Conservation (phyloP, 2,113 vertebrate genomes). For the Varanus salvator region DNA sequence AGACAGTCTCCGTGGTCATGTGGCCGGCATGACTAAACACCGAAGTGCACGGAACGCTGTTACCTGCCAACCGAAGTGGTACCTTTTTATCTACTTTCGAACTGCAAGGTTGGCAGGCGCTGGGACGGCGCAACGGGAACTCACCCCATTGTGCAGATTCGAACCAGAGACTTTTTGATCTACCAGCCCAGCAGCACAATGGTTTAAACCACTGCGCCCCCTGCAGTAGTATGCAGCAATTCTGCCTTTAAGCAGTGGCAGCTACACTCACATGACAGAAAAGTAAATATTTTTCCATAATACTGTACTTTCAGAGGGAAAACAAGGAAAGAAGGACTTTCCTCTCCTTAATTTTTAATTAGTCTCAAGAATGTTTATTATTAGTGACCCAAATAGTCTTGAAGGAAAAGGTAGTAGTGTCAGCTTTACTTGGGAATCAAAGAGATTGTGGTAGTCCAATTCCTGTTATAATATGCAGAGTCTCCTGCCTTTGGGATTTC, state of each 20-base stretch:
- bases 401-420: constrained; percentile 21
- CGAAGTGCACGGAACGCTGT: too few species aligned
- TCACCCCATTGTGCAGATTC: too few species aligned
- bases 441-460: background rate
- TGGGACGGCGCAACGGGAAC: too few species aligned
- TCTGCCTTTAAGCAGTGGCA: background rate
- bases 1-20: too few species aligned
- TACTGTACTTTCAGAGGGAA: constrained; percentile 34
- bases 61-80: too few species aligned
- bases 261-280: background rate
- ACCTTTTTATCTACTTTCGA: too few species aligned
- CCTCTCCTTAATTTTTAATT: constrained; percentile 51
- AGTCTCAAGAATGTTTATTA: constrained; percentile 15
- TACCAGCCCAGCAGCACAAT: too few species aligned
- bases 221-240: background rate
- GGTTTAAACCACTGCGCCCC: too few species aligned
- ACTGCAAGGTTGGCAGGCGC: too few species aligned
- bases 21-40: too few species aligned
- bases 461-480: background rate
- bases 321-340: constrained; percentile 32
- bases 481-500: background rate
- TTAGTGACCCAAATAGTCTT: background rate
- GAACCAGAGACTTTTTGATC: too few species aligned
- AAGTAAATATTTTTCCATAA: background rate
- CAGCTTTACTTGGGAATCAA: background rate